Conservation (phyloP, 1,140 invertebrate species). For the Calephelis nemesis region DNA sequence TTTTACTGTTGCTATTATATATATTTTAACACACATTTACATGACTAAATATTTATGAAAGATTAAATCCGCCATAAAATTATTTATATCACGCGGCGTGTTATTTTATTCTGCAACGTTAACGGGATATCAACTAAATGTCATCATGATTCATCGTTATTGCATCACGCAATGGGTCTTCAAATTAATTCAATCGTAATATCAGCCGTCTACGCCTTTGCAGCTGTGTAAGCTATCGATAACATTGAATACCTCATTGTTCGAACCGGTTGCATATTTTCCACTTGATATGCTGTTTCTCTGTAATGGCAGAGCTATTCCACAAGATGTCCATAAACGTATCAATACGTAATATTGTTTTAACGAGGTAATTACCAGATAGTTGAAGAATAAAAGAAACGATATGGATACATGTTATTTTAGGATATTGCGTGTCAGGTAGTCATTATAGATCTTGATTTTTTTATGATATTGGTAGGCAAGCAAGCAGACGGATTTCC, state of each 20-base stretch:
- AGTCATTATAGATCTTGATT: too few species aligned
- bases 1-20: too few species aligned
- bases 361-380: too few species aligned
- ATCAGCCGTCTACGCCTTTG: slow-evolving; percentile 37
- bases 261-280: slow-evolving; percentile 22
- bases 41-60: too few species aligned
- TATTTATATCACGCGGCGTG: slow-evolving; percentile 21
- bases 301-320: background rate
- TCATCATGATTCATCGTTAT: slow-evolving; percentile 56
- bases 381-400: too few species aligned
- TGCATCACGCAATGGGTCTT: slow-evolving; percentile 52
- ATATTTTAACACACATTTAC: too few species aligned
- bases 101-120: slow-evolving; percentile 6
- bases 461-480: too few species aligned
- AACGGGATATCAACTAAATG: slow-evolving; percentile 37
- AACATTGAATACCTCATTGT: slow-evolving; percentile 48
- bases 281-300: slow-evolving; percentile 2
- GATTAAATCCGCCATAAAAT: too few species aligned
- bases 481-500: too few species aligned
- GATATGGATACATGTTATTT: too few species aligned
- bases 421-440: too few species aligned
- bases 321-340: background rate
- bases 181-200: slow-evolving; percentile 60
- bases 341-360: background rate
- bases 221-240: slow-evolving; percentile 67